These are phyloP conservation scores for Myrmecobius fasciatus DNA, from an alignment of 2,113 vertebrate species.

Conservation along the genomic window DNA sequence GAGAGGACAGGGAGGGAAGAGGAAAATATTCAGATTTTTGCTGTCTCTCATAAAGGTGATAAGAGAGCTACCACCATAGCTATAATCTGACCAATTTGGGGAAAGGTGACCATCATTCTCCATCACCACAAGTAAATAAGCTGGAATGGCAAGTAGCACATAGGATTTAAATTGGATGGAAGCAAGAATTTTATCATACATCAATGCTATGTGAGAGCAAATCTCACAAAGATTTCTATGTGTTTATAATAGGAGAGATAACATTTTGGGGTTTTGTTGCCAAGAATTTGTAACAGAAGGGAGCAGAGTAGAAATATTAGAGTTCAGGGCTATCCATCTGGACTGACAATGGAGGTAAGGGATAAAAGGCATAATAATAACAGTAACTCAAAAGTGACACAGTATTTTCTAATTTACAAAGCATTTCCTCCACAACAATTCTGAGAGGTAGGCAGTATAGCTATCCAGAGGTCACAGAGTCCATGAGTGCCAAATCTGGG, in stretches of 20 bases:
- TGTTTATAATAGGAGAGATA: background rate
- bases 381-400: background rate
- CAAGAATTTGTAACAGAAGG: background rate
- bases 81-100: background rate
- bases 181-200: background rate
- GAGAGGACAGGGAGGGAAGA: background rate
- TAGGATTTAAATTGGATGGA: constrained; percentile 3
- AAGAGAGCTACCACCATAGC: background rate
- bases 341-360: background rate
- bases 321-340: background rate
- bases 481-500: background rate
- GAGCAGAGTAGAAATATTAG: background rate
- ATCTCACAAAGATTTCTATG: background rate
- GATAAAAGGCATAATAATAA: background rate
- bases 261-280: background rate
- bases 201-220: background rate
- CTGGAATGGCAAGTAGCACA: background rate
- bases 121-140: background rate
- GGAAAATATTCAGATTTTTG: background rate
- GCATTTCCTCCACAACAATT: background rate
- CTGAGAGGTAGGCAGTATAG: background rate
- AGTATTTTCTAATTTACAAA: background rate
- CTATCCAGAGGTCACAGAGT: background rate
- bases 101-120: background rate
- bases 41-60: background rate